Percentiles rank a stretch among this genome's conserved stretches.
phyloP scores from a whole-genome alignment of 53 echinoderm and acorn worm species.

The Henricia sp. region DNA sequence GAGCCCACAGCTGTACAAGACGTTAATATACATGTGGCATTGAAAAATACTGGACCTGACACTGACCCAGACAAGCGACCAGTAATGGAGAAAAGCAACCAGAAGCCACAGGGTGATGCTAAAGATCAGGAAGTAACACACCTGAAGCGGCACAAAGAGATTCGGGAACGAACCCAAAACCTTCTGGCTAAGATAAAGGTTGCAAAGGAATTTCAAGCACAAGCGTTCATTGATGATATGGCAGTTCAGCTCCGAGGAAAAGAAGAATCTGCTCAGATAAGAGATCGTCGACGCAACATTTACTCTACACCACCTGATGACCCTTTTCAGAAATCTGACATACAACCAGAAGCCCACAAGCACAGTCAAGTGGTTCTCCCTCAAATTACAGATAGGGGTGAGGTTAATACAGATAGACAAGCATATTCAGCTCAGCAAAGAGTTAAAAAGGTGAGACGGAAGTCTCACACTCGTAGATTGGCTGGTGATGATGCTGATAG shows the following conservation, averaged over 20 bases:
- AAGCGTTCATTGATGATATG: slow-evolving; percentile 16
- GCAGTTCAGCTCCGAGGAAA: slow-evolving; percentile 28
- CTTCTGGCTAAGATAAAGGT: slow-evolving; percentile 35
- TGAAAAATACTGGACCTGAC: background rate
- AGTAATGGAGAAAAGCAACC: background rate
- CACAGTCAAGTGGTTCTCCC: background rate
- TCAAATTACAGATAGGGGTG: slow-evolving; percentile 1
- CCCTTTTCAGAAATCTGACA: background rate
- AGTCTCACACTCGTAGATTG: slow-evolving; percentile 53
- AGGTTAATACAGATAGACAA: slow-evolving; percentile 14
- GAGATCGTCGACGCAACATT: slow-evolving; percentile 41
- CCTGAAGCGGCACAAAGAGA: slow-evolving; percentile 42
- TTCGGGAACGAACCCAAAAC: slow-evolving; percentile 39
- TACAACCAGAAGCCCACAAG: background rate
- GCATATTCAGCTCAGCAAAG: slow-evolving; percentile 54
- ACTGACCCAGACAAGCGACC: background rate
- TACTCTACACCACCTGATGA: slow-evolving; percentile 65
- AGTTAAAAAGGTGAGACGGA: slow-evolving; percentile 69
- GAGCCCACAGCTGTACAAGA: background rate
- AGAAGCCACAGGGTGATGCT: background rate
- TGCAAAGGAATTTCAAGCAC: slow-evolving; percentile 12
- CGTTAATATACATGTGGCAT: background rate
- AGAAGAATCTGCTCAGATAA: slow-evolving; percentile 3
- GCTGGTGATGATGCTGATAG: slow-evolving; percentile 45
- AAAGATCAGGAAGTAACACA: slow-evolving; percentile 34